phyloP scores from a whole-genome alignment of 2,888 invertebrate genomes.

The Lasioglossum lativentre region DNA sequence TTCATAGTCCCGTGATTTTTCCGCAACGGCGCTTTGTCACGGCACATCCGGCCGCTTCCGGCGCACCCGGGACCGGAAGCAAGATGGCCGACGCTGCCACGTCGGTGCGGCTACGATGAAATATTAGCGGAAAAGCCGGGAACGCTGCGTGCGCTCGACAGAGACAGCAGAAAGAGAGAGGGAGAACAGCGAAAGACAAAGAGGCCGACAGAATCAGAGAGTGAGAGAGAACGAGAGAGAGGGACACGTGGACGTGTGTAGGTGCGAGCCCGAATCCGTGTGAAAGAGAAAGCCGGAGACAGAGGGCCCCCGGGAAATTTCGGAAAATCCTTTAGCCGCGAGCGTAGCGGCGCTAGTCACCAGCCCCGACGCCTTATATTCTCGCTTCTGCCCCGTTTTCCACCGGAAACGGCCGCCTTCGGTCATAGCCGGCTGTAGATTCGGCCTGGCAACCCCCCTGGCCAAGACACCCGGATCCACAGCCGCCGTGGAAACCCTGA shows the following conservation, averaged over 20 bases:
- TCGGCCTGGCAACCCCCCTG: constrained; percentile 20
- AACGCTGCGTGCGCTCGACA: constrained; percentile 42
- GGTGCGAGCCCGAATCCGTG: not conserved
- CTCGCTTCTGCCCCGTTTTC: constrained; percentile 49
- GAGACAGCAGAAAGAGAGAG: constrained; percentile 17
- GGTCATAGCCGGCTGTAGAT: constrained; percentile 35
- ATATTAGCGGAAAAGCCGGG: constrained; percentile 81
- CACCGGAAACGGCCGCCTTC: constrained; percentile 48
- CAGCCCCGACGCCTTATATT: constrained; percentile 54
- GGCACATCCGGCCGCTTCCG: constrained; percentile 82
- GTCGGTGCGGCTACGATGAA: constrained; percentile 77
- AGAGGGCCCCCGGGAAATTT: constrained; percentile 78
- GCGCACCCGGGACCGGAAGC: constrained; percentile 80
- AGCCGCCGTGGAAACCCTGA: constrained; percentile 43
- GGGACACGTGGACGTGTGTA: not conserved
- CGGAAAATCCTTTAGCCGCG: constrained; percentile 72
- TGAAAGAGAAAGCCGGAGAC: constrained; percentile 53
- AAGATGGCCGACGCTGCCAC: constrained; percentile 79
- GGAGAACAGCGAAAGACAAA: not conserved
- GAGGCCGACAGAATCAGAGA: not conserved
- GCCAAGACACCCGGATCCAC: constrained; percentile 37
- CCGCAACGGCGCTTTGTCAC: constrained; percentile 82
- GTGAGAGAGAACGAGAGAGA: constrained; percentile 27
- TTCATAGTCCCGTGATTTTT: constrained; percentile 82
- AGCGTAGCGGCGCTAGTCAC: constrained; percentile 37